phyloP scores from a whole-genome alignment of 2,797 vertebrate genomes.

The Allobates femoralis region DNA sequence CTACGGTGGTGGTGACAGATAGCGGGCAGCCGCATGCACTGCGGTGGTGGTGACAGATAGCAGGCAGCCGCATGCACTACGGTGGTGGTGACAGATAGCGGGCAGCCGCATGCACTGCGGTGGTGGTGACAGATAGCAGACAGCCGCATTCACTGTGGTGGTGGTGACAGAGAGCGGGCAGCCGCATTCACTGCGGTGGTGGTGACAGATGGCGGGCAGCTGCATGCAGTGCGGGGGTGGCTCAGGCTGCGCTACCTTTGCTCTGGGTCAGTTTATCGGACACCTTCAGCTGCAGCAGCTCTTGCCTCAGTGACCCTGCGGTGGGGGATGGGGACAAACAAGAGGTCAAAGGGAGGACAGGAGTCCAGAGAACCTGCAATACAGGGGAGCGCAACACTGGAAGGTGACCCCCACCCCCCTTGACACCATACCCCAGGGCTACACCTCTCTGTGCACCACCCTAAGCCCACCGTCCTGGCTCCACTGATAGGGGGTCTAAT shows the following conservation, averaged over 20 bases:
- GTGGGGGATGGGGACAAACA: background rate
- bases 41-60: no score
- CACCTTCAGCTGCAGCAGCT: conserved; percentile 83
- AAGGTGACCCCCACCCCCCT: background rate
- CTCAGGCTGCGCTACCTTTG: conserved; percentile 75
- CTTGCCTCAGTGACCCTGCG: conserved; percentile 82
- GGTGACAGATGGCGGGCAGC: no score
- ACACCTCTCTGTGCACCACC: no score
- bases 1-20: no score
- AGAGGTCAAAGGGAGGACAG: background rate
- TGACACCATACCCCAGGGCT: no score
- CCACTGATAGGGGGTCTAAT: no score
- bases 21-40: no score
- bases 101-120: background rate
- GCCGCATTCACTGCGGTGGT: no score
- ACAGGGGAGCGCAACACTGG: background rate
- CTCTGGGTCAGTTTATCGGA: conserved; percentile 74
- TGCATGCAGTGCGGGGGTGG: background rate
- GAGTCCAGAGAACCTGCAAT: background rate
- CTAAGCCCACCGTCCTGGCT: no score
- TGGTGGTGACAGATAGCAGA: background rate
- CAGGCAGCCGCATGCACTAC: background rate
- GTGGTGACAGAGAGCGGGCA: no score
- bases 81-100: background rate
- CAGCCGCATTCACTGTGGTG: no score